Base-by-base conservation (phyloP, 2,888 invertebrate species). In the Habrosyne pyritoides region DNA sequence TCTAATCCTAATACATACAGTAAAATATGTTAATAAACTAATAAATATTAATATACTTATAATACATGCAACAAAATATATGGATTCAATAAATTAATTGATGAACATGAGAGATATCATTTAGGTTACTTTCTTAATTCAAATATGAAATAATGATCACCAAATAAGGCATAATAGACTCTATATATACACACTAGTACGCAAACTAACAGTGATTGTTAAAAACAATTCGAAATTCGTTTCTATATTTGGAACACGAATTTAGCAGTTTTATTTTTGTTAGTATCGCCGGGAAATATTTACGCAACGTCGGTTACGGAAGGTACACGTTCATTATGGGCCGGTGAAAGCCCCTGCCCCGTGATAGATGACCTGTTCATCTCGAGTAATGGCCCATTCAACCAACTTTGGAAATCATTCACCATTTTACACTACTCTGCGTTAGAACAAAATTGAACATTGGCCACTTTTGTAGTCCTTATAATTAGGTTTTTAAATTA, bases 281-380 rank as follows among this genome's bases (percentile, higher is more conserved):
- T 28, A 21, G 49, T 50, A n/a, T 14, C 28, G 12, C 28, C 28
- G 42, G 42, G 56, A 53, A 42, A 53, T 51, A 53, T 60, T 47
- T 59, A 60, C 58, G 56, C 62, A 57, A 61, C 46, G 59, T 58
- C 57, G 69, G 73, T 72, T 67, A 63, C 60, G 64, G 63, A 60
- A 69, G 66, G 70, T 69, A 67, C 67, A 66, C 81, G 73, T 81
- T 86, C 83, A 87, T 88, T 86, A 86, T 75, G 71, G 67, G 53
- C 65, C 69, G 78, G 58, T 79, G 81, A 84, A 84, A 82, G 82
- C 83, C 72, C 64, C 71, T 51, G 52, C 51, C 64, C 65, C 74
- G 80, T 87, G 88, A 89, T 86, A 84, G 84, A 88, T 86, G 80
- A 75, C 77, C 78, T 73, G 81, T 77, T 83, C 83, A 80, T 77